Evolutionary conservation across 1,140 invertebrate genomes (phyloP).

Genomic region (Scaptomyza hsui): DNA sequence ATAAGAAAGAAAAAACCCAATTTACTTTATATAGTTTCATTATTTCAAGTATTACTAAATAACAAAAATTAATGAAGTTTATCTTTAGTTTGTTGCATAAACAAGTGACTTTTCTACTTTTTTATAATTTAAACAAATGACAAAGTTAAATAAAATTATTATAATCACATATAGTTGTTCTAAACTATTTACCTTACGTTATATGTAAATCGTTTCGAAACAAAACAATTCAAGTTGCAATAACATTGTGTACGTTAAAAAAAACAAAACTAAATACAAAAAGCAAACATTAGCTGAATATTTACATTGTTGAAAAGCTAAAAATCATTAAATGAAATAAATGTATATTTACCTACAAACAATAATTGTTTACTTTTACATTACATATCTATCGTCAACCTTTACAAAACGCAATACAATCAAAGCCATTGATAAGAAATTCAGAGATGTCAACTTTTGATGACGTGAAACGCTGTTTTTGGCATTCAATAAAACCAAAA

Average conservation of each 20-base stretch:
- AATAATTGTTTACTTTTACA: background rate
- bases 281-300: slow-evolving; percentile 68
- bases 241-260: slow-evolving; percentile 50
- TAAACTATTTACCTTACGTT: slow-evolving; percentile 59
- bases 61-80: slow-evolving; percentile 28
- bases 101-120: slow-evolving; percentile 55
- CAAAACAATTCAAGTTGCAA: slow-evolving; percentile 52
- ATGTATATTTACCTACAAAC: slow-evolving; percentile 78
- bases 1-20: slow-evolving; percentile 36
- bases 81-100: slow-evolving; percentile 49
- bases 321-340: slow-evolving; percentile 75
- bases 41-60: slow-evolving; percentile 64
- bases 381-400: too few species aligned
- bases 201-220: slow-evolving; percentile 49
- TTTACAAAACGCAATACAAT: background rate
- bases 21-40: slow-evolving; percentile 47
- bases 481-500: too few species aligned
- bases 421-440: background rate
- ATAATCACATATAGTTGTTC: slow-evolving; percentile 68
- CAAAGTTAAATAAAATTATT: slow-evolving; percentile 42
- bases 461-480: too few species aligned
- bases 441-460: too few species aligned
- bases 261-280: slow-evolving; percentile 45
- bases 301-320: slow-evolving; percentile 78
- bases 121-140: slow-evolving; percentile 53